Evolutionary conservation across 2,888 invertebrate genomes (phyloP), one percentile per base, ranked within the genome.

Genomic region (Pollenia amentaria): DNA sequence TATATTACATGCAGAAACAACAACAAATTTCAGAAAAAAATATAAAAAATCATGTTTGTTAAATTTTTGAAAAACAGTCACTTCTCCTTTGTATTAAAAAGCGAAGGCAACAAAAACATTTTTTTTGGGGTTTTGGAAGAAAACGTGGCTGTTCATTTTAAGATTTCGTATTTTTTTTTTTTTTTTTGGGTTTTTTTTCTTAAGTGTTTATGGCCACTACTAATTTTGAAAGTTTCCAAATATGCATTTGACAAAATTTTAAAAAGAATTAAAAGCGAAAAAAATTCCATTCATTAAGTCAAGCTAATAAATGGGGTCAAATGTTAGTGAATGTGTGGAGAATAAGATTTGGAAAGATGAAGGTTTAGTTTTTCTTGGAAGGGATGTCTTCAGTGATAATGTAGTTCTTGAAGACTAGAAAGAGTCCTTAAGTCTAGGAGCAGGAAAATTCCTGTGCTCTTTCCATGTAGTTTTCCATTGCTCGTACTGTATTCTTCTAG

Each of bases 171-270:
- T 40, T 16, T 40, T n/a, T 2, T 64, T 0, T 7, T n/a, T 14
- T n/a, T 76, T 51, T 18, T 70, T 65, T 29, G 7, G 0, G 42
- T 40, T 14, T 7, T 12, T 73, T 73, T 44, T 55, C 6, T 51
- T 75, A 70, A 76, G 76, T 76, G 65, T 85, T 80, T 86, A 57
- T 86, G 85, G 85, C 78, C 75, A 69, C 75, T 75, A 64, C 73
- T 73, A 69, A 82, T 86, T 85, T 85, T 82, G 85, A 82, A 85
- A 85, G 85, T 84, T 67, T 60, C 16, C 64, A 80, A 80, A 72
- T 46, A 65, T 55, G 21, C 21, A 78, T 82, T 76, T 82, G 82
- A 82, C 75, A 82, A 70, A 69, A 69, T 76, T 29, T 29, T 69
- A 44, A 57, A 82, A 53, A n/a, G 44, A 76, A 60, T 51, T 51